Percentiles rank a stretch among this genome's conserved stretches.
phyloP scores from a whole-genome alignment of 2,113 vertebrate species.

The Ranitomeya variabilis region DNA sequence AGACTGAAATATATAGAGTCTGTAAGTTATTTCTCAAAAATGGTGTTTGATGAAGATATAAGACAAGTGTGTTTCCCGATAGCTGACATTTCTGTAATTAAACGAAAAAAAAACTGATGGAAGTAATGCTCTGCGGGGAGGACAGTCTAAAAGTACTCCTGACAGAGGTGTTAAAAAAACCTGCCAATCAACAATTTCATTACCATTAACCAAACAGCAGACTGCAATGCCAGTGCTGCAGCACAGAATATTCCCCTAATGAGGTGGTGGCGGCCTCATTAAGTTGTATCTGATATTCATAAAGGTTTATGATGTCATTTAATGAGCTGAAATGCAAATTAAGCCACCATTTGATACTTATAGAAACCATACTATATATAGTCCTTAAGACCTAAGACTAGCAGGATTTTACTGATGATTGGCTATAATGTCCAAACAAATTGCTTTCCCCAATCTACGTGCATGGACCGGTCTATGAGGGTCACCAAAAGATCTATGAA shows the following conservation, averaged over 20 bases:
- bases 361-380: not conserved
- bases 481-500: not conserved
- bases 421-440: not conserved
- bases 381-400: not conserved
- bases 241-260: not conserved
- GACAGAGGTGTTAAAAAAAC: conserved; percentile 7
- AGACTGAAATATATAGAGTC: not conserved
- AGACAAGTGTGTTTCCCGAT: not conserved
- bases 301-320: not conserved
- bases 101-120: not conserved
- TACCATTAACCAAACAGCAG: conserved; percentile 1
- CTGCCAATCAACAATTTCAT: conserved; percentile 9
- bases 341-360: not conserved
- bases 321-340: not conserved
- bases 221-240: not conserved
- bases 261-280: not conserved
- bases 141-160: conserved; percentile 4
- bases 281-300: not conserved
- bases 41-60: not conserved
- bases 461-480: not conserved
- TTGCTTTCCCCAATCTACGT: not conserved
- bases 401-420: not conserved
- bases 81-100: conserved; percentile 9
- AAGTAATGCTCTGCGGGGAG: conserved; percentile 2
- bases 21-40: not conserved